Evolutionary conservation across 2,888 invertebrate species (phyloP), one percentile per base, ranked within the genome.

Genomic region (Caenorhabditis virilis): DNA sequence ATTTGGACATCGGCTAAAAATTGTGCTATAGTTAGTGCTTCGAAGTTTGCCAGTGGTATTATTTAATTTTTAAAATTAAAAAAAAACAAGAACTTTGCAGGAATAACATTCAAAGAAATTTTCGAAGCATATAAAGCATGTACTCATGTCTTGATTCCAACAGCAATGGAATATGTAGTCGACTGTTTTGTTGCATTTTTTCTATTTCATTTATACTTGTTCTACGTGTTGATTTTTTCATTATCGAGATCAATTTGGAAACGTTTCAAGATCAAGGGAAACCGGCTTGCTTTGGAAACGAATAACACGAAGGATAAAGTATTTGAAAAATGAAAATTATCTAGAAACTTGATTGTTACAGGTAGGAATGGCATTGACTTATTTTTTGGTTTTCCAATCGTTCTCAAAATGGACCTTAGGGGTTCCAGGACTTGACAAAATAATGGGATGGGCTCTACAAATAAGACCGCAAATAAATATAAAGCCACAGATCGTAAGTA

Each of bases 401-500:
- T 15, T 65, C 22, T 55, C 55, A 13, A 45, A 33, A 30, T 39
- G 49, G 46, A 43, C 64, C 23, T 27, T 65, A 18, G 51, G 54
- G 2, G 15, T 45, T n/a, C 39, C 51, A 23, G 39, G 41, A 20
- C 27, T 53, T 15, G 51, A 59, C 33, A 25, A 27, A 36, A 16
- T 59, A 25, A 36, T 65, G 27, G 64, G 59, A 38, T 65, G 64
- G 64, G 51, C 52, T 22, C 51, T 59, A 41, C 64, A 59, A 18
- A 27, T 65, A 39, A 45, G 53, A n/a, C 64, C 64, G 15, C 59
- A 59, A 35, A 55, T 65, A 20, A 65, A 65, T 30, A 47, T 65
- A 23, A 59, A 59, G 42, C 64, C 64, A 13, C 64, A 65, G 15
- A 59, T 65, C 38, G 64, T 65, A n/a, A 58, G 63, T 56, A 9